Conservation (phyloP, 2,113 vertebrate genomes). For the Anser brachyrhynchus region DNA sequence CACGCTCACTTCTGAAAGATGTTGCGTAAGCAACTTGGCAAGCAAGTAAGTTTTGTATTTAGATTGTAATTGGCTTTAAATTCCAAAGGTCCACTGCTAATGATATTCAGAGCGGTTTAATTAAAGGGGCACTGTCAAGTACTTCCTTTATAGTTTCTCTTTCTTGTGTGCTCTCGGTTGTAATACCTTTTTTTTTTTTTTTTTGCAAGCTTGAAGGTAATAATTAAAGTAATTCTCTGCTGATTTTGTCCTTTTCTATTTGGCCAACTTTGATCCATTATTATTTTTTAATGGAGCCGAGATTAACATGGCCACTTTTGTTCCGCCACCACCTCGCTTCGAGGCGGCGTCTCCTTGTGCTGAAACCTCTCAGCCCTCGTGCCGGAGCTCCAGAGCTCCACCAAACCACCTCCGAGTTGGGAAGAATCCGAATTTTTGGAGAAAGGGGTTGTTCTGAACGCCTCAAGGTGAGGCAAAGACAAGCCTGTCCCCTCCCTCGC, state of each 20-base stretch:
- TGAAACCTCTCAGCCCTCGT: not conserved
- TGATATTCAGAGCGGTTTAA: constrained; percentile 60
- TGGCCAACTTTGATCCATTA: constrained; percentile 70
- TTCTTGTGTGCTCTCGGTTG: not conserved
- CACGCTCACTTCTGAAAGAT: constrained; percentile 4
- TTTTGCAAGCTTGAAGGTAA: constrained; percentile 55
- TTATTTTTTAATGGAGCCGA: constrained; percentile 59
- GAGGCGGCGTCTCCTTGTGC: fast-evolving
- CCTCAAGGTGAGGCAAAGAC: not conserved
- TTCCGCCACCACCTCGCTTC: not conserved
- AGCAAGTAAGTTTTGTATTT: constrained; percentile 19
- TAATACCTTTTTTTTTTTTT: not conserved
- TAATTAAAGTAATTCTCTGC: constrained; percentile 73
- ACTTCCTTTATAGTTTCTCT: constrained; percentile 60
- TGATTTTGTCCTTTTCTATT: constrained; percentile 71
- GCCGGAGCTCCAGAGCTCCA: not conserved
- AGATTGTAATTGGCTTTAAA: constrained; percentile 60
- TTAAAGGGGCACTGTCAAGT: constrained; percentile 69
- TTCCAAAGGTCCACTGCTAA: constrained; percentile 65
- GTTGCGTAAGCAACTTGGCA: not conserved
- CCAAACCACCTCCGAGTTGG: not conserved
- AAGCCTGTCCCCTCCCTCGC: not conserved
- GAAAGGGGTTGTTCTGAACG: not conserved
- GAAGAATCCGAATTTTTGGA: not conserved
- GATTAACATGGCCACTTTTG: constrained; percentile 24